Evolutionary conservation across 1,140 invertebrate species (phyloP).

Genomic region (Calycopis cecrops): DNA sequence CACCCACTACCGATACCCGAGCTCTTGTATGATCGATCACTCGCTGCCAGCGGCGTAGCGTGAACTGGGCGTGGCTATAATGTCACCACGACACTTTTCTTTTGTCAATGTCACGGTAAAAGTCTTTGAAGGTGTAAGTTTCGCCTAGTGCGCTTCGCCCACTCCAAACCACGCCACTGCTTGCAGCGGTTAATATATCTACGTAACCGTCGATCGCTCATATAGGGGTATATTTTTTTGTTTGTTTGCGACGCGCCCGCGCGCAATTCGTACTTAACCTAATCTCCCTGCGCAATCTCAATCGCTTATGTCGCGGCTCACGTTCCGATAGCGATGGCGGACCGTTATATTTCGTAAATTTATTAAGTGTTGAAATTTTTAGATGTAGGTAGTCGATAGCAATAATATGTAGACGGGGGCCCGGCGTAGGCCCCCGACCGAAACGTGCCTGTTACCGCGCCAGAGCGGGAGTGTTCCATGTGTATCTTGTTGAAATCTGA

Average conservation of each 20-base stretch:
- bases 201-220: neutral
- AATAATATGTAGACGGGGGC: constrained; percentile 44
- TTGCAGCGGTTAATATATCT: neutral
- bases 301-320: constrained; percentile 15
- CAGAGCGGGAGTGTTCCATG: constrained; percentile 23
- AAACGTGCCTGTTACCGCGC: constrained; percentile 44
- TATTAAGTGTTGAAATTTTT: constrained; percentile 57
- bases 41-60: no score
- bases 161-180: neutral
- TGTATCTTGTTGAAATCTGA: constrained; percentile 31
- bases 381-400: constrained; percentile 57
- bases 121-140: no score
- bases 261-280: constrained; percentile 18
- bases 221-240: constrained; percentile 18
- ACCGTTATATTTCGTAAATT: constrained; percentile 18
- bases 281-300: constrained; percentile 18
- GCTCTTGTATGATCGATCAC: constrained; percentile 18
- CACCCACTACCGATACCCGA: constrained; percentile 58
- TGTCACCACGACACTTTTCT: no score
- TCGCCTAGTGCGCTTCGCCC: no score
- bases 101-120: no score
- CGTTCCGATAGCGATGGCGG: constrained; percentile 9
- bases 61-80: no score
- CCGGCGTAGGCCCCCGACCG: constrained; percentile 45
- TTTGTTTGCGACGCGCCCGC: constrained; percentile 28